A percentile compares a stretch with the other conserved stretches of the same genome.
Conservation (phyloP, 2,797 vertebrate genomes). For the Enteromius argenteus region DNA sequence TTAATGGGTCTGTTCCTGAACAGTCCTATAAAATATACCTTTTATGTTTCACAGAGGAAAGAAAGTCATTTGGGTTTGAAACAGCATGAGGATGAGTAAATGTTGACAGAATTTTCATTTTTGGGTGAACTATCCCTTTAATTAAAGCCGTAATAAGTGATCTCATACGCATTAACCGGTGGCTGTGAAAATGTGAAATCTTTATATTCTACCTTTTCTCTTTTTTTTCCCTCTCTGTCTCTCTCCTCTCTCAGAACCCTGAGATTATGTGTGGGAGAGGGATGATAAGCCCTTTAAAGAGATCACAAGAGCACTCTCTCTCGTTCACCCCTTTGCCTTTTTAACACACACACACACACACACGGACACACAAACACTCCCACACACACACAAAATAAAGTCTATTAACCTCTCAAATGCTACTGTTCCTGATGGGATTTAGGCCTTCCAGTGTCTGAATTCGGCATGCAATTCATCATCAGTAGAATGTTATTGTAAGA, state of each 20-base stretch:
- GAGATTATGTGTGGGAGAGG: conserved; percentile 55
- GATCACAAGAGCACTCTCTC: conserved; percentile 48
- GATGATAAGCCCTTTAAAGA: conserved; percentile 53
- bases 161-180: conserved; percentile 23
- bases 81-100: not conserved
- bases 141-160: conserved; percentile 27
- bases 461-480: conserved; percentile 49
- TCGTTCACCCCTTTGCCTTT: conserved; percentile 43
- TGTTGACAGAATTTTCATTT: not conserved
- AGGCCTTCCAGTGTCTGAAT: conserved; percentile 45
- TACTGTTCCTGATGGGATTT: conserved; percentile 54
- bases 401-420: conserved; percentile 53
- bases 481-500: conserved; percentile 45
- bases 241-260: conserved; percentile 21
- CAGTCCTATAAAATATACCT: not conserved
- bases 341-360: conserved; percentile 25
- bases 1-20: conserved; percentile 14
- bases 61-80: not conserved
- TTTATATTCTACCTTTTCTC: conserved; percentile 33
- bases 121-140: conserved; percentile 29
- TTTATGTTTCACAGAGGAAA: conserved; percentile 1
- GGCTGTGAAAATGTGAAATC: conserved; percentile 36
- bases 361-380: conserved; percentile 35
- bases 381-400: conserved; percentile 46
- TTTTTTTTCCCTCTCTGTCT: conserved; percentile 1